phyloP scores from a whole-genome alignment of 2,113 vertebrate species.

The Misgurnus mizolepis region DNA sequence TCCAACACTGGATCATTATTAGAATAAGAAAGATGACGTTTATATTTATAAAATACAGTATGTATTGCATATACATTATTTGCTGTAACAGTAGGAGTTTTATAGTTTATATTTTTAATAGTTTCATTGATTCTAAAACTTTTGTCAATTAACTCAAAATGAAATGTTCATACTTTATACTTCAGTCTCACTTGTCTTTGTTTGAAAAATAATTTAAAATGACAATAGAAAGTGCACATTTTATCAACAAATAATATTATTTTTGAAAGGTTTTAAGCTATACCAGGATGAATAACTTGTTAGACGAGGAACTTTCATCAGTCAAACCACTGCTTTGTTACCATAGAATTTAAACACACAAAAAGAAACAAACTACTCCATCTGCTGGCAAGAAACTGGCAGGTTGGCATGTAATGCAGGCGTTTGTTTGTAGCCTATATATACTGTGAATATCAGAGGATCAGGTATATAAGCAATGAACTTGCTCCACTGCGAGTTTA shows the following conservation, averaged over 20 bases:
- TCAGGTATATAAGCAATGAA: background rate
- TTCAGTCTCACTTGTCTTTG: background rate
- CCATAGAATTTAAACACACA: background rate
- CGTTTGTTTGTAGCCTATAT: background rate
- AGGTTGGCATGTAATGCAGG: background rate
- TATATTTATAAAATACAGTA: background rate
- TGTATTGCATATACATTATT: background rate
- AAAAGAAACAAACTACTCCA: slow-evolving; percentile 37
- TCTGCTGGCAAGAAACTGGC: slow-evolving; percentile 37
- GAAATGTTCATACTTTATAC: no score
- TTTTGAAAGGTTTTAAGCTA: background rate
- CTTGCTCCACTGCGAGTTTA: background rate
- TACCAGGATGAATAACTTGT: background rate
- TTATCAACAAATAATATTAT: background rate
- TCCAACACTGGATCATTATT: no score
- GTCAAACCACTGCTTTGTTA: slow-evolving; percentile 3
- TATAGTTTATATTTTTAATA: no score
- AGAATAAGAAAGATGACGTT: no score
- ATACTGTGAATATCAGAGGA: slow-evolving; percentile 22
- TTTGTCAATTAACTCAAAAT: background rate
- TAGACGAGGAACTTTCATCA: slow-evolving; percentile 12
- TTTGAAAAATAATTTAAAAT: background rate
- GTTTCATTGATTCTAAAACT: no score
- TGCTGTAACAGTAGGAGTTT: background rate
- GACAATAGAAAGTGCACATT: background rate